Percentiles rank a stretch among this genome's conserved stretches.
Evolutionary conservation across 2,888 invertebrate genomes (phyloP).

Genomic region (Nomada ferruginata): DNA sequence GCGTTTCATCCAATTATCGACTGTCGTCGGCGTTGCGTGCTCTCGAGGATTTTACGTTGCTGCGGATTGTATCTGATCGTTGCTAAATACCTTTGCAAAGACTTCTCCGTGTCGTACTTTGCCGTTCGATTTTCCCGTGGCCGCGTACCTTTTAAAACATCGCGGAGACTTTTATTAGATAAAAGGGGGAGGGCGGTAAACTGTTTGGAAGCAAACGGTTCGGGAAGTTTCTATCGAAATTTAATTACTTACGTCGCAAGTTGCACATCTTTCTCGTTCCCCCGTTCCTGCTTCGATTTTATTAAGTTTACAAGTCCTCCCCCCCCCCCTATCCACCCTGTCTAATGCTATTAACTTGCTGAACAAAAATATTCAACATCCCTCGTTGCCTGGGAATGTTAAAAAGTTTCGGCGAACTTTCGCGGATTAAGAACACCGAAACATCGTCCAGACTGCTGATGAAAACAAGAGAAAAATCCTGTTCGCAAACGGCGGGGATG

Average conservation of each 20-base stretch:
- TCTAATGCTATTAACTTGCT: not conserved
- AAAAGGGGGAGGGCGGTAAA: not conserved
- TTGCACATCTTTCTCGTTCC: not conserved
- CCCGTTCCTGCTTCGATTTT: not conserved
- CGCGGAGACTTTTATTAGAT: not conserved
- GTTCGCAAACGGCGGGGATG: not conserved
- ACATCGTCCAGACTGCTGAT: too few species aligned
- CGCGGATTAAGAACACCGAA: not conserved
- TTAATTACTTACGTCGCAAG: constrained; percentile 14
- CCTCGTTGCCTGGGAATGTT: not conserved
- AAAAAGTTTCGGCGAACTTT: constrained; percentile 18
- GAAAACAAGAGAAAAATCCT: not conserved
- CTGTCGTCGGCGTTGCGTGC: constrained; percentile 42
- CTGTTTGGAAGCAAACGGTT: not conserved
- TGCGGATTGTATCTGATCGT: constrained; percentile 33
- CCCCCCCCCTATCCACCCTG: not conserved
- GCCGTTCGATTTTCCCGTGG: not conserved
- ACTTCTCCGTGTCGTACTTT: not conserved
- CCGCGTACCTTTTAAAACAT: not conserved
- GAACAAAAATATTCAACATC: not conserved
- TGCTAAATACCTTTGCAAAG: constrained; percentile 33
- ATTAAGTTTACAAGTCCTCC: constrained; percentile 7
- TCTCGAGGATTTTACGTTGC: constrained; percentile 41
- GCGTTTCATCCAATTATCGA: constrained; percentile 66
- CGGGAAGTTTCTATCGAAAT: not conserved